phyloP scores from a whole-genome alignment of 2,888 invertebrate genomes.

The Drosophila silvestris region DNA sequence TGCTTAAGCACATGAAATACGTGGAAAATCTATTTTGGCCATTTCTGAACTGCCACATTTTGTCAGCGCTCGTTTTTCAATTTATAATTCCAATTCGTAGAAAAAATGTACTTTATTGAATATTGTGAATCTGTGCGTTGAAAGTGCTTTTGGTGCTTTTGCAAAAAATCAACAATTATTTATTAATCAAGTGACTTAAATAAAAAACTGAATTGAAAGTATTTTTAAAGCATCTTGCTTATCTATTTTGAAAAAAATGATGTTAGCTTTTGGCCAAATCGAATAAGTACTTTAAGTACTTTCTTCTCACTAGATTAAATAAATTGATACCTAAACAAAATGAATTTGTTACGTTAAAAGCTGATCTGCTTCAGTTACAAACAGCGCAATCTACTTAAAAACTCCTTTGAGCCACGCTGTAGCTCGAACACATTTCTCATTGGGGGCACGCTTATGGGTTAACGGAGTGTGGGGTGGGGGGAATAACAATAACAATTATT shows the following conservation, averaged over 20 bases:
- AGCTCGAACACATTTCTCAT: not conserved
- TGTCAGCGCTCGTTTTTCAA: not conserved
- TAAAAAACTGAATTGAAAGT: not conserved
- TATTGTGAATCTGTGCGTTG: too few species aligned
- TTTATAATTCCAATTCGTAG: not conserved
- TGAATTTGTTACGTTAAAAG: not conserved
- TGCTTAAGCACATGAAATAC: not conserved
- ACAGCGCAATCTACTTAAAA: not conserved
- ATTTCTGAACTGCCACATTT: not conserved
- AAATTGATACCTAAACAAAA: not conserved
- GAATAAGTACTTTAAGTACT: not conserved
- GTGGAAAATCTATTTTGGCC: not conserved
- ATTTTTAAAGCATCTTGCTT: not conserved
- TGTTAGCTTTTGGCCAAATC: not conserved
- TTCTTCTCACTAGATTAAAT: not conserved
- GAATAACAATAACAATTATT: conserved; percentile 41
- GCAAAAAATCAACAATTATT: not conserved
- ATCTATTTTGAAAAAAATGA: not conserved
- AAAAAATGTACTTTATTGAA: not conserved
- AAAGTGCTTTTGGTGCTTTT: not conserved
- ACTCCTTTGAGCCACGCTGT: not conserved
- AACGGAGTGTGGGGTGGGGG: conserved; percentile 7
- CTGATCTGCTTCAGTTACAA: not conserved
- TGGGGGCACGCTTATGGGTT: conserved; percentile 38
- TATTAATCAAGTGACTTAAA: not conserved